Percentiles rank a stretch among this genome's conserved stretches.
Conservation (phyloP, 2,888 invertebrate genomes). For the Drosophila percnosoma region DNA sequence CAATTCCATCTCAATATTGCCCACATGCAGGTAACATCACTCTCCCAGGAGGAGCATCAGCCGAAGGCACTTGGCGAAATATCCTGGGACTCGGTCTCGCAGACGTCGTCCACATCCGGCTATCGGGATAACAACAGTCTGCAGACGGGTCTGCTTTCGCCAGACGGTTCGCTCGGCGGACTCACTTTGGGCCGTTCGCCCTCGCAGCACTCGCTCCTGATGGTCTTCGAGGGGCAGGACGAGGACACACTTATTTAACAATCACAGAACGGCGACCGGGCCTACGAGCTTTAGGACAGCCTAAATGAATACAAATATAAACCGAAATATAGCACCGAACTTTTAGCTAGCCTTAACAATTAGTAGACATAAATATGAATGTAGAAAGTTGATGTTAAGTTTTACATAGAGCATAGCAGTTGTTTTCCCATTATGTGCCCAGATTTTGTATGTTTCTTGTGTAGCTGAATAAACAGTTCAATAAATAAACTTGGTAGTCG, state of each 20-base stretch:
- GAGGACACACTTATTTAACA: slow-evolving; percentile 93
- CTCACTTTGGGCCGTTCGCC: slow-evolving; percentile 89
- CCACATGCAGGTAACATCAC: slow-evolving; percentile 65
- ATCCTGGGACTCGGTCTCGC: slow-evolving; percentile 93
- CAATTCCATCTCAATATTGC: slow-evolving; percentile 10
- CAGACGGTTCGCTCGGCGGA: slow-evolving; percentile 87
- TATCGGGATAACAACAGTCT: slow-evolving; percentile 90
- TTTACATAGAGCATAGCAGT: slow-evolving; percentile 51
- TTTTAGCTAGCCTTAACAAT: slow-evolving; percentile 35
- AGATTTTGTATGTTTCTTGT: slow-evolving; percentile 53
- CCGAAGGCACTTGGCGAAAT: slow-evolving; percentile 87
- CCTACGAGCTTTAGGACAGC: slow-evolving; percentile 69
- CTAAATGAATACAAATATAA: slow-evolving; percentile 10
- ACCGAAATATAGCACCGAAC: slow-evolving; percentile 15
- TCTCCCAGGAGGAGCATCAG: slow-evolving; percentile 68
- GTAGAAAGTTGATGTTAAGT: slow-evolving; percentile 50
- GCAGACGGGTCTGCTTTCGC: slow-evolving; percentile 85
- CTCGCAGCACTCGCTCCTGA: slow-evolving; percentile 91
- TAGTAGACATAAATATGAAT: slow-evolving; percentile 1
- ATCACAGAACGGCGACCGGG: slow-evolving; percentile 81
- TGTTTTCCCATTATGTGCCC: slow-evolving; percentile 62
- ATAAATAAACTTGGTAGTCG: slow-evolving; percentile 54
- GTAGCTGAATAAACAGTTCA: slow-evolving; percentile 42
- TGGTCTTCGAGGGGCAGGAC: slow-evolving; percentile 92
- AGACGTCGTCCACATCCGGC: slow-evolving; percentile 94